Evolutionary conservation across 2,888 invertebrate genomes (phyloP).

Genomic region (Artemia sp.): DNA sequence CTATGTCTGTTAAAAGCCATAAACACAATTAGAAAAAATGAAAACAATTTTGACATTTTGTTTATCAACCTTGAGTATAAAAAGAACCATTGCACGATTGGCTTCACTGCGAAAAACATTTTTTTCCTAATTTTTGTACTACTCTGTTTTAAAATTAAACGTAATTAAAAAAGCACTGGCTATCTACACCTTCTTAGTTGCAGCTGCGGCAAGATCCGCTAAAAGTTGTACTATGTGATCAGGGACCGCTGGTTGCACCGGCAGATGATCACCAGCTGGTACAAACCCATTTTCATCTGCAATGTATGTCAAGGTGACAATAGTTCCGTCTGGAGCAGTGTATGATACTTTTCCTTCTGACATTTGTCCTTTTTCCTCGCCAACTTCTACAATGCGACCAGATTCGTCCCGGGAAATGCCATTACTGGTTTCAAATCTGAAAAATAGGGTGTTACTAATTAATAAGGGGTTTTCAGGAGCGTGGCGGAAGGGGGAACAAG

Average conservation of each 20-base stretch:
- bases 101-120: no score
- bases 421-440: conserved; percentile 15
- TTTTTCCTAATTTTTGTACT: no score
- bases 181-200: neutral
- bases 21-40: no score
- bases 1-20: no score
- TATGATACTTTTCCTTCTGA: conserved; percentile 38
- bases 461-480: no score
- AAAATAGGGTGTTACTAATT: neutral
- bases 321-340: conserved; percentile 36
- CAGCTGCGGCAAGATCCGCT: neutral
- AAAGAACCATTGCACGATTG: no score
- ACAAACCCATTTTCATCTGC: conserved; percentile 43
- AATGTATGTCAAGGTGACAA: conserved; percentile 36
- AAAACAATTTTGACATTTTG: no score
- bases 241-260: conserved; percentile 18
- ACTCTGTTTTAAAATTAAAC: no score
- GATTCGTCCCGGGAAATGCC: conserved; percentile 18
- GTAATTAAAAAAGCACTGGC: no score
- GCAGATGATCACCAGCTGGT: conserved; percentile 30
- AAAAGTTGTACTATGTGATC: conserved; percentile 20
- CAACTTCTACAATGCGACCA: conserved; percentile 8
- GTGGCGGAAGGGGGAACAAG: no score
- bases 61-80: no score
- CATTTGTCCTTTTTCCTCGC: conserved; percentile 25